Conservation (phyloP, 2,113 vertebrate species). For the Chiloscyllium plagiosum region DNA sequence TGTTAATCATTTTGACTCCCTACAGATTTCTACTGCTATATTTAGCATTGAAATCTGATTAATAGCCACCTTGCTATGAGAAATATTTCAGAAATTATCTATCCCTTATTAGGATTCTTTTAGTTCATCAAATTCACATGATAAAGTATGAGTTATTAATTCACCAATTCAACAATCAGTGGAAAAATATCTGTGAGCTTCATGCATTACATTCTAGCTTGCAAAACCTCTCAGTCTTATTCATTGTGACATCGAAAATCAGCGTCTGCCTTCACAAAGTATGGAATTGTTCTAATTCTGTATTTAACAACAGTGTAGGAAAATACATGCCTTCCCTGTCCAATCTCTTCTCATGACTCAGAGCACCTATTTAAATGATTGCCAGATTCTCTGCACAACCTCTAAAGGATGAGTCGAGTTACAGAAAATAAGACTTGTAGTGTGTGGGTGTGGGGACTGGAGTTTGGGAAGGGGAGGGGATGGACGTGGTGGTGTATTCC, state of each 20-base stretch:
- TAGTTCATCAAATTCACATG: neutral
- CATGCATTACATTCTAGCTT: neutral
- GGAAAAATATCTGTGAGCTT: neutral
- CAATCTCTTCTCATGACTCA: neutral
- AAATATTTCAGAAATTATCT: neutral
- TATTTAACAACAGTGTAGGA: neutral
- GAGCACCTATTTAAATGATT: neutral
- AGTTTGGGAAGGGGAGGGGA: too few relatives aligned
- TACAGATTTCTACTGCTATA: neutral
- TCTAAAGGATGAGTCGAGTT: neutral
- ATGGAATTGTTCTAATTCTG: neutral
- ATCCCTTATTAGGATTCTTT: neutral
- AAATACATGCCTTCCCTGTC: neutral
- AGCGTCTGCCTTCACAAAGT: neutral
- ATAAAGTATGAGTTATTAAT: neutral
- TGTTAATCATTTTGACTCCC: neutral
- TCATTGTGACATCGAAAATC: neutral
- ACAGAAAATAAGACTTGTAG: neutral
- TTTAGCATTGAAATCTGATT: neutral
- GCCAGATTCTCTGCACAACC: neutral
- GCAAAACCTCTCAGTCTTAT: neutral
- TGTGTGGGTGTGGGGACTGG: too few relatives aligned
- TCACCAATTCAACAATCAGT: neutral
- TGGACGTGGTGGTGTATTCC: too few relatives aligned
- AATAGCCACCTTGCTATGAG: neutral